These are phyloP conservation scores for Lysandra bellargus DNA, from an alignment of 2,888 invertebrate genomes.

Conservation along the genomic window DNA sequence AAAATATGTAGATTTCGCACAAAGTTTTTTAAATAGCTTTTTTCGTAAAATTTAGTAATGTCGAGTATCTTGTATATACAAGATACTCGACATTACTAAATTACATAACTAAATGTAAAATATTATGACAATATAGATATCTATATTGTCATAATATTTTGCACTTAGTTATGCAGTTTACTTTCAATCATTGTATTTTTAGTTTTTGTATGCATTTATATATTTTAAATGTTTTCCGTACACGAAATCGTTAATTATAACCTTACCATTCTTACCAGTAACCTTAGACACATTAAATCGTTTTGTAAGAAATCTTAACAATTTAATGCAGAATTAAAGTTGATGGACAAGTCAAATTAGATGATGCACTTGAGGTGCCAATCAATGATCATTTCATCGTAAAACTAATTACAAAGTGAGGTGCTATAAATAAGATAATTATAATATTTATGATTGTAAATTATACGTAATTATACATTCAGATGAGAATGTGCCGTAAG, in stretches of 20 bases:
- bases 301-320: not conserved
- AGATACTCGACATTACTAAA: too few species aligned
- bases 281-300: not conserved
- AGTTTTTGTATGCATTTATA: not conserved
- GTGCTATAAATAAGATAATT: not conserved
- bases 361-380: constrained; percentile 12
- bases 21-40: too few species aligned
- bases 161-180: not conserved
- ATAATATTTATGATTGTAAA: constrained; percentile 5
- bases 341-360: constrained; percentile 6
- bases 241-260: not conserved
- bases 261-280: not conserved
- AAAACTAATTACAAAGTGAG: constrained; percentile 4
- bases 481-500: not conserved
- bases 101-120: too few species aligned
- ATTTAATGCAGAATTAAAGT: not conserved
- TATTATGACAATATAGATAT: too few species aligned
- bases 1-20: too few species aligned
- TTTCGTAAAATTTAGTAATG: too few species aligned
- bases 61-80: too few species aligned
- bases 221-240: not conserved
- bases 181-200: not conserved
- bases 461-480: not conserved
- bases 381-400: not conserved
- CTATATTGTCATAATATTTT: too few species aligned